Percentiles rank a stretch among this genome's conserved stretches.
phyloP scores from a whole-genome alignment of 2,113 vertebrate genomes.

The Eubucco bourcierii region DNA sequence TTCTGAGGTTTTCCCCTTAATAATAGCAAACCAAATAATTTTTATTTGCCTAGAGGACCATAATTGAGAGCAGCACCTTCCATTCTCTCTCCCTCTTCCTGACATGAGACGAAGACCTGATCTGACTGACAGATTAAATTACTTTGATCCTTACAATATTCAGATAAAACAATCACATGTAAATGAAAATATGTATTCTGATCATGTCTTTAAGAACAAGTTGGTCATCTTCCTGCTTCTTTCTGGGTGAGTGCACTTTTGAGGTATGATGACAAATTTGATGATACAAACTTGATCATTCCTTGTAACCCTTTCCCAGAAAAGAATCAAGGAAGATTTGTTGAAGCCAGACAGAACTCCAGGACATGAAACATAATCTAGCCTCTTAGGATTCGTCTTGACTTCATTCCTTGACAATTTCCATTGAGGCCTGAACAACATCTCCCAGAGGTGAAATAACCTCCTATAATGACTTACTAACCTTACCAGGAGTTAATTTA shows the following conservation, averaged over 20 bases:
- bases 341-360: not conserved
- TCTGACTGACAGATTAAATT: constrained; percentile 32
- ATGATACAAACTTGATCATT: not conserved
- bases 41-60: constrained; percentile 31
- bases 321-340: not conserved
- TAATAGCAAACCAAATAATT: constrained; percentile 14
- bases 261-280: constrained; percentile 32
- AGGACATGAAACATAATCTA: not conserved
- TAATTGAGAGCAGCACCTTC: constrained; percentile 59
- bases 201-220: constrained; percentile 35
- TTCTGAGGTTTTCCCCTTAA: constrained; percentile 20
- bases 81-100: constrained; percentile 29
- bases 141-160: constrained; percentile 43
- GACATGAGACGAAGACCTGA: constrained; percentile 30
- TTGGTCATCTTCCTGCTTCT: constrained; percentile 26
- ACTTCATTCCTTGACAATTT: not conserved
- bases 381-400: not conserved
- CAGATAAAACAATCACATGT: constrained; percentile 22
- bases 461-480: not conserved
- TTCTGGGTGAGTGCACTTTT: constrained; percentile 26
- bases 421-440: not conserved
- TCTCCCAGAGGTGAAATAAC: not conserved
- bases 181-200: constrained; percentile 57
- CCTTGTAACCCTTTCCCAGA: not conserved
- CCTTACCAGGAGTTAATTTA: not conserved